Evolutionary conservation across 1,140 invertebrate genomes (phyloP), one percentile per base, ranked within the genome.

Genomic region (Pseudobourletiella spinata): DNA sequence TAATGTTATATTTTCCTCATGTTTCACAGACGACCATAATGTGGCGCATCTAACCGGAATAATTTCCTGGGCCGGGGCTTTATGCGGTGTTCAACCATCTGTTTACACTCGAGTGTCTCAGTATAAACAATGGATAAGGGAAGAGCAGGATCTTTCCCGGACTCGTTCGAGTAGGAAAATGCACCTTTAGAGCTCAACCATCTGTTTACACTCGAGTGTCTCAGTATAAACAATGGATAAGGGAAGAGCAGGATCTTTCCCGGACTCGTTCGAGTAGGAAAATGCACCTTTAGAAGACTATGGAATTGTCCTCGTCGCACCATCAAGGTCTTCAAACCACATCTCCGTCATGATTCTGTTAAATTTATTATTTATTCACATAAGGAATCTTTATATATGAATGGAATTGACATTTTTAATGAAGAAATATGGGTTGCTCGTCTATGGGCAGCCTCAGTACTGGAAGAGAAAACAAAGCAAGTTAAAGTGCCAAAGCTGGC

Each of bases 91-190:
- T 8, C 28, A 57, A 50, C 46, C 62, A 29, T 35, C 42, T 20
- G 50, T 59, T 26, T 64, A 59, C 32, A 64, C 62, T 0, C 51
- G 50, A 59, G 60, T 62, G 3, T 63, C 60, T 11, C 43, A 59
- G 26, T 66, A 56, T 43, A 39, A 59, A 42, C 24, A 54, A 24
- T 66, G 65, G 65, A 62, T 66, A 35, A 44, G 46, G 26, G 63
- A 43, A 29, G 65, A 66, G 56, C 28, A 62, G 26, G 14, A 50
- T 18, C 50, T 66, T 11, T 39, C 32, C 8, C 32, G 8, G n/a
- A 39, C 8, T 39, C 32, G n/a, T 39, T 8, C 8, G 32, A 39
- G n/a, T 39, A 11, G 8, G n/a, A n/a, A n/a, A n/a, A 39, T 39
- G n/a, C 32, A 39, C 32, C n/a, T 11, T 39, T 8, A 39, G 32